Conservation (phyloP, 2,113 vertebrate genomes). For the Pteronura brasiliensis region DNA sequence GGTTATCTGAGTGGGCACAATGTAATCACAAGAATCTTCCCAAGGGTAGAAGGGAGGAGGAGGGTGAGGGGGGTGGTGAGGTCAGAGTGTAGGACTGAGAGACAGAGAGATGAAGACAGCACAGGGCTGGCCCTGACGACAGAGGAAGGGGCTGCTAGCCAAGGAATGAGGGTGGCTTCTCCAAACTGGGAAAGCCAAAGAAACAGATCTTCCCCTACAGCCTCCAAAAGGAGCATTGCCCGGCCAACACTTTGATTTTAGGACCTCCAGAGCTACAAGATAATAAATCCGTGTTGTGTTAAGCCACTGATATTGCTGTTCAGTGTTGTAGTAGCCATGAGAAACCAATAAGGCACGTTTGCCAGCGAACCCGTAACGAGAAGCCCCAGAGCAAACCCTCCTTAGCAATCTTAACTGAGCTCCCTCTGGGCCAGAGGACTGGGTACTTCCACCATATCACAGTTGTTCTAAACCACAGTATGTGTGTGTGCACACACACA, state of each 20-base stretch:
- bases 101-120: neutral
- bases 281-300: neutral
- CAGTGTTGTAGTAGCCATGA: neutral
- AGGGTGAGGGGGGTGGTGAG: neutral
- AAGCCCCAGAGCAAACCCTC: neutral
- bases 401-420: neutral
- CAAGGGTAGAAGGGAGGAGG: neutral
- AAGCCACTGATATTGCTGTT: neutral
- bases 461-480: neutral
- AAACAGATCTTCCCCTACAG: too few species aligned
- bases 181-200: neutral
- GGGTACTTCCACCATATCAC: neutral
- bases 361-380: neutral
- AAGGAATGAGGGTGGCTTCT: neutral
- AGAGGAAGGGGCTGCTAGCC: neutral
- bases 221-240: neutral
- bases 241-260: neutral
- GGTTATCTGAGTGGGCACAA: neutral
- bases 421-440: neutral
- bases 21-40: neutral
- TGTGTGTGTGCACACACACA: too few species aligned
- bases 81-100: neutral
- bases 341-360: neutral
- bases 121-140: neutral
- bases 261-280: neutral